Base-by-base conservation (phyloP, 2,797 vertebrate species). In the Coilia nasus region DNA sequence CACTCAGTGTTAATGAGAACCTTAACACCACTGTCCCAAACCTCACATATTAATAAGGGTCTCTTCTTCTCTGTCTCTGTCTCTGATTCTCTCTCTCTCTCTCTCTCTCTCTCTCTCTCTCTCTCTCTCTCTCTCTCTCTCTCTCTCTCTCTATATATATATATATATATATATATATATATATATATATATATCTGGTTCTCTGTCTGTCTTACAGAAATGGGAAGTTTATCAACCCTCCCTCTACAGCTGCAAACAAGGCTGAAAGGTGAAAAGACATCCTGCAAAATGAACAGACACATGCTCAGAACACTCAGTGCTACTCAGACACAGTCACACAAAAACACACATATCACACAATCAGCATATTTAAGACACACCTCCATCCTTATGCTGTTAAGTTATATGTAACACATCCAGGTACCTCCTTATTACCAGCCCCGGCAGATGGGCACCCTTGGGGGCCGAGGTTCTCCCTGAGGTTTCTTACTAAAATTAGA, bases 131-230 rank as follows among this genome's bases (percentile, higher is more conserved):
- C 19, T 85, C 25, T n/a, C 0, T 81, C 71, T 85, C 56, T 90
- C 88, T 82, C 85, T 83, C 28, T 60, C 10, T 83, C n/a, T 87
- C 62, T 85, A n/a, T n/a, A n/a, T n/a, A n/a, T n/a, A n/a, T n/a
- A n/a, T n/a, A n/a, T n/a, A n/a, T n/a, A n/a, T n/a, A n/a, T n/a
- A n/a, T n/a, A n/a, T n/a, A n/a, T n/a, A n/a, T n/a, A n/a, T n/a
- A n/a, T n/a, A n/a, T n/a, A n/a, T n/a, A n/a, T n/a, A n/a, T n/a
- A n/a, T n/a, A n/a, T n/a, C n/a, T n/a, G n/a, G n/a, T 7, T 54
- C 56, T 64, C 57, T 86, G 82, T 88, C 71, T 87, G 88, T 88
- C 44, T 44, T 84, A 46, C 90, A 97, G 97, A 89, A 97, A 96
- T n/a, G 91, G 90, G 82, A 81, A 10, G 15, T 91, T 93, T 57